phyloP scores from a whole-genome alignment of 2,888 invertebrate species.

The Chydorus sphaericus region DNA sequence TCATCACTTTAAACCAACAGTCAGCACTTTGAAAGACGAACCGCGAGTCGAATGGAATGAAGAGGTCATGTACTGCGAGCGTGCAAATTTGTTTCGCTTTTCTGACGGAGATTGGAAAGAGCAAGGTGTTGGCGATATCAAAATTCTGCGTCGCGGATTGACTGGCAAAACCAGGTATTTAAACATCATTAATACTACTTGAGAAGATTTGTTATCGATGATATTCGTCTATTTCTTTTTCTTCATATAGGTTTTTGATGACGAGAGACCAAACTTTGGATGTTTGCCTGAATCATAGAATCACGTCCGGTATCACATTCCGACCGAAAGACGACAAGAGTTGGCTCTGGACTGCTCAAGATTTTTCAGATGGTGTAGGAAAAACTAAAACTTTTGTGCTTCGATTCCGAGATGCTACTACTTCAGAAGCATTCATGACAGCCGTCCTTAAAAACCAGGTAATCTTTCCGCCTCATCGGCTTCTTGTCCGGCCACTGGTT shows the following conservation, averaged over 20 bases:
- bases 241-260: constrained; percentile 57
- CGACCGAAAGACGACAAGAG: constrained; percentile 62
- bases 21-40: no score
- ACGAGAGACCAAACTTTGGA: constrained; percentile 77
- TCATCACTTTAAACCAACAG: no score
- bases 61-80: constrained; percentile 52
- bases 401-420: constrained; percentile 62
- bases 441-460: constrained; percentile 47
- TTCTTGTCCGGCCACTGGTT: no score
- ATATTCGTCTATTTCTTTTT: neutral
- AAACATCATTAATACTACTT: no score
- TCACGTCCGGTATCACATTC: constrained; percentile 51
- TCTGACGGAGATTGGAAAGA: constrained; percentile 81
- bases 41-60: constrained; percentile 73
- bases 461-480: no score
- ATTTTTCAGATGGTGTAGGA: constrained; percentile 74
- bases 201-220: constrained; percentile 11
- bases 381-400: constrained; percentile 58
- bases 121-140: constrained; percentile 70
- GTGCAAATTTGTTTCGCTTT: constrained; percentile 69
- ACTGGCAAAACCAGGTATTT: constrained; percentile 51
- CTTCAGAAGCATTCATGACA: constrained; percentile 52
- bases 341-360: constrained; percentile 69
- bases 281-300: constrained; percentile 69
- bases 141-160: constrained; percentile 54